Conservation (phyloP, 2,888 invertebrate genomes). For the Agriopis leucophaearia region DNA sequence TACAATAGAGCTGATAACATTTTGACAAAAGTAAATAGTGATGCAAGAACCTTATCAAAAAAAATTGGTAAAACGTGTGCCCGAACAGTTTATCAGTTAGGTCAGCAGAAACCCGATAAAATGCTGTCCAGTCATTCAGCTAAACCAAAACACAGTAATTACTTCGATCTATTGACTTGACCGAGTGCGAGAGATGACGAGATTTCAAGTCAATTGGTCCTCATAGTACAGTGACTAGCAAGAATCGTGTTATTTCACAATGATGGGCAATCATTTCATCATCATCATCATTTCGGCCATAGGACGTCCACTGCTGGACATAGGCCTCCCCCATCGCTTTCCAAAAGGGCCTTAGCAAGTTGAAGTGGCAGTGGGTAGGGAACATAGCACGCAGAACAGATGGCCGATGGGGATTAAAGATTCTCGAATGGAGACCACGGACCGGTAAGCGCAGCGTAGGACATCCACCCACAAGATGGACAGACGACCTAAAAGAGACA, state of each 20-base stretch:
- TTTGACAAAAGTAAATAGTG: neutral
- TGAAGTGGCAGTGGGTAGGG: too few relatives aligned
- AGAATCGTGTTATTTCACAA: slow-evolving; percentile 4
- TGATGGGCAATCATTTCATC: neutral
- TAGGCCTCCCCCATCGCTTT: too few relatives aligned
- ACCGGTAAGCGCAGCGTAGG: too few relatives aligned
- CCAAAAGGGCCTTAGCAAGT: too few relatives aligned
- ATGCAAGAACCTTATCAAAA: slow-evolving; percentile 18
- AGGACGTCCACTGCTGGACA: too few relatives aligned
- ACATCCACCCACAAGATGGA: too few relatives aligned
- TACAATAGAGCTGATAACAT: neutral
- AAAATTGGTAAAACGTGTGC: slow-evolving; percentile 24
- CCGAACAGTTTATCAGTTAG: slow-evolving; percentile 12
- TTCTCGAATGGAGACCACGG: too few relatives aligned
- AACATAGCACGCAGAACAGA: too few relatives aligned
- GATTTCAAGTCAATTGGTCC: slow-evolving; percentile 1
- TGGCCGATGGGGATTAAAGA: too few relatives aligned
- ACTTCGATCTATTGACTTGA: slow-evolving; percentile 39
- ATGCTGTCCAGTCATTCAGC: slow-evolving; percentile 31
- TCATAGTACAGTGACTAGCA: slow-evolving; percentile 25
- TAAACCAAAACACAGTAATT: slow-evolving; percentile 32
- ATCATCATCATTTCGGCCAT: too few relatives aligned
- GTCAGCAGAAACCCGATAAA: slow-evolving; percentile 21
- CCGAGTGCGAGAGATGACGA: slow-evolving; percentile 23
- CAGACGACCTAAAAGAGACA: too few relatives aligned